Conservation (phyloP, 2,888 invertebrate species). For the Apomyelois bistriatella region DNA sequence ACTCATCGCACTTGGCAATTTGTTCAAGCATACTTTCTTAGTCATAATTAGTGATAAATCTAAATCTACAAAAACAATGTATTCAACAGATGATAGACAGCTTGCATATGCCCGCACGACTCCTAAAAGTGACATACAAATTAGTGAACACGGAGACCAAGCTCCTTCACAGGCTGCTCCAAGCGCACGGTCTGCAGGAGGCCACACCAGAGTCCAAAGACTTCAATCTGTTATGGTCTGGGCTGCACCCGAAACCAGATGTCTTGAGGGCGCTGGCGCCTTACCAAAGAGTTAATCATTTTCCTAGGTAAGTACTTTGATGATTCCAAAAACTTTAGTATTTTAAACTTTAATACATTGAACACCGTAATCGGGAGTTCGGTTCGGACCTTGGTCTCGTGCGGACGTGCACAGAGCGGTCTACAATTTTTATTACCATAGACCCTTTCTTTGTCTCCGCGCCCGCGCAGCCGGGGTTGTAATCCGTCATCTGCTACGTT, state of each 20-base stretch:
- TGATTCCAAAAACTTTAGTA: too few relatives aligned
- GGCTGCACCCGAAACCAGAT: constrained; percentile 94
- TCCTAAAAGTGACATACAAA: constrained; percentile 88
- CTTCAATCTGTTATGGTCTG: constrained; percentile 95
- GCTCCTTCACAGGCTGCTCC: constrained; percentile 85
- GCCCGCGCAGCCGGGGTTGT: too few relatives aligned
- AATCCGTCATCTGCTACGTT: too few relatives aligned
- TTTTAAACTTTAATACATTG: too few relatives aligned
- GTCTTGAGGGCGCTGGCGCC: constrained; percentile 88
- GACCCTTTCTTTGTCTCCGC: too few relatives aligned
- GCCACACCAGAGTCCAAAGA: constrained; percentile 80
- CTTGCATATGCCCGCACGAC: constrained; percentile 82
- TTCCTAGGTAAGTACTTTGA: constrained; percentile 84
- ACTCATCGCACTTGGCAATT: too few relatives aligned
- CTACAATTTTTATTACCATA: too few relatives aligned
- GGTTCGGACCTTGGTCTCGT: too few relatives aligned
- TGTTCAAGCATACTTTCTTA: too few relatives aligned
- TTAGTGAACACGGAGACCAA: constrained; percentile 90
- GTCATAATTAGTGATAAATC: too few relatives aligned
- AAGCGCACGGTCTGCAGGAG: constrained; percentile 88
- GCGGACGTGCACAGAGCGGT: too few relatives aligned
- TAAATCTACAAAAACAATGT: background rate
- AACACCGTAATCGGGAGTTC: too few relatives aligned
- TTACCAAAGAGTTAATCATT: constrained; percentile 98
- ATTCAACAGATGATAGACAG: constrained; percentile 61